Conservation (phyloP, 2,888 invertebrate genomes). For the Troides oblongomaculatus region DNA sequence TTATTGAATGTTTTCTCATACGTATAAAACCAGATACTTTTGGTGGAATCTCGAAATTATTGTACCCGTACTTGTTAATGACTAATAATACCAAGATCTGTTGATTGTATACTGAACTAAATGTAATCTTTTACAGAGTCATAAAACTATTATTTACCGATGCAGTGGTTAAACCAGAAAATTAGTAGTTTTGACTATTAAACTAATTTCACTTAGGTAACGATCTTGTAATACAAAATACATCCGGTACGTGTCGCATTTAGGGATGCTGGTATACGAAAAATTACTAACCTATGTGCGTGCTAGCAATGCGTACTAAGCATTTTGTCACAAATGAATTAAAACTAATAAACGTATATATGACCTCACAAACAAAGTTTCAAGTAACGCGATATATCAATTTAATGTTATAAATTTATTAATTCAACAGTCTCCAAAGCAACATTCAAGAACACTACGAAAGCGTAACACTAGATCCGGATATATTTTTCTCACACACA, state of each 20-base stretch:
- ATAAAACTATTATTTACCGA: conserved; percentile 1
- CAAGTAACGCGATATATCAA: no score
- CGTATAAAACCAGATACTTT: no score
- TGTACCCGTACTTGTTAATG: no score
- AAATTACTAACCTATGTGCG: neutral
- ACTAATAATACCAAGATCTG: neutral
- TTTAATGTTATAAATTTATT: no score
- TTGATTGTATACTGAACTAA: conserved; percentile 3
- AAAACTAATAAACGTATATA: no score
- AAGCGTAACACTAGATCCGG: neutral
- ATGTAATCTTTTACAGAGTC: conserved; percentile 6
- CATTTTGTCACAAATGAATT: neutral
- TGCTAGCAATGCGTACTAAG: neutral
- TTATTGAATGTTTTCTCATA: neutral
- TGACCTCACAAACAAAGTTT: no score
- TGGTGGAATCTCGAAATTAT: no score
- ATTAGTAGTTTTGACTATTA: conserved; percentile 48
- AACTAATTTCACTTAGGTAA: conserved; percentile 57
- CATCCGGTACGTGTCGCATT: conserved; percentile 50
- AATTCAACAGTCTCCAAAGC: no score
- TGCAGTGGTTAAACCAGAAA: conserved; percentile 27
- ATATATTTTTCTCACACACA: conserved; percentile 20
- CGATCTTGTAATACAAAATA: conserved; percentile 70
- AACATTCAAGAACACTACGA: conserved; percentile 1
- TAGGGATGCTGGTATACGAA: conserved; percentile 19